A percentile compares a stretch with the other conserved stretches of the same genome.
phyloP scores from a whole-genome alignment of 2,888 invertebrate species.

The Alviniconcha strummeri region DNA sequence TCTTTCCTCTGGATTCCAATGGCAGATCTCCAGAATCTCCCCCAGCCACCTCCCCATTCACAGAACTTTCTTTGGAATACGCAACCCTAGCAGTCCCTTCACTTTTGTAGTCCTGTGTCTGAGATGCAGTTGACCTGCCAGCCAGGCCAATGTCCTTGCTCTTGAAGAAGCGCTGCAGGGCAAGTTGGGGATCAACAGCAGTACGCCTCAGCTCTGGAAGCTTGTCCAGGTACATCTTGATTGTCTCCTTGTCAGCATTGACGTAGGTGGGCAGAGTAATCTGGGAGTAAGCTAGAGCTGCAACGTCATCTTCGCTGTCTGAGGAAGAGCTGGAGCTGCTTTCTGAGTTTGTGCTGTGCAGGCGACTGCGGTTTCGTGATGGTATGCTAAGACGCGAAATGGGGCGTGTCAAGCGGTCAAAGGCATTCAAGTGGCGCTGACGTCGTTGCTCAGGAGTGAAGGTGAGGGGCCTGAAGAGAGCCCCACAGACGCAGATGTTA shows the following conservation, averaged over 20 bases:
- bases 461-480: slow-evolving; percentile 66
- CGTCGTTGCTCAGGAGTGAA: slow-evolving; percentile 57
- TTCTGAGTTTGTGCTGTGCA: slow-evolving; percentile 29
- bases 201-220: slow-evolving; percentile 24
- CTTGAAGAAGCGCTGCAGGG: slow-evolving; percentile 32
- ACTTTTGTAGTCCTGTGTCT: background rate
- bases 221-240: slow-evolving; percentile 29
- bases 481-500: slow-evolving; percentile 69
- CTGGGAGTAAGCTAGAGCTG: slow-evolving; percentile 77
- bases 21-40: background rate
- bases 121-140: background rate
- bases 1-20: background rate
- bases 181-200: slow-evolving; percentile 28
- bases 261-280: slow-evolving; percentile 90
- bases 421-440: slow-evolving; percentile 56
- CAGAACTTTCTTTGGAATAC: background rate
- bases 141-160: slow-evolving; percentile 12
- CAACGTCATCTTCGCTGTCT: slow-evolving; percentile 41
- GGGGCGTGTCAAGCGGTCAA: slow-evolving; percentile 49
- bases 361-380: slow-evolving; percentile 41
- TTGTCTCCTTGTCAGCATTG: slow-evolving; percentile 34
- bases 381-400: slow-evolving; percentile 53
- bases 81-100: background rate
- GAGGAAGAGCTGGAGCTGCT: slow-evolving; percentile 20
- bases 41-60: background rate